Base-by-base conservation (phyloP, 2,797 vertebrate species). In the Telmatherina bonti region DNA sequence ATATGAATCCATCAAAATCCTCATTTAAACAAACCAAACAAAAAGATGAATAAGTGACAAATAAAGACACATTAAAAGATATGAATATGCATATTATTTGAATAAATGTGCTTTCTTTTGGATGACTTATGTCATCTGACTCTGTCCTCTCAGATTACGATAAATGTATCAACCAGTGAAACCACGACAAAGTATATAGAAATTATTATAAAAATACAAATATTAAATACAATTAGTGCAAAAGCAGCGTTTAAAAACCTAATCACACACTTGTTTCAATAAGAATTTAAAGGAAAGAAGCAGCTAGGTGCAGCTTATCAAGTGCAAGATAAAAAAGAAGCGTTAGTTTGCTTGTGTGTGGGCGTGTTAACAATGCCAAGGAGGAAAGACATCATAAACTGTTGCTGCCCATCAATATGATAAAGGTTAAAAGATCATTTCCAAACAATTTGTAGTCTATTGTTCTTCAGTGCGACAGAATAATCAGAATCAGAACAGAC, bases 1-100 rank as follows among this genome's bases (percentile, higher is more conserved):
- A 8, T 55, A 7, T 31, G 74, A 49, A 59, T 53, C 30, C 52
- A 60, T 60, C 54, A 54, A 62, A 9, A 16, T 27, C 43, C 30
- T 57, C 47, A 62, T 65, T 49, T 27, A 75, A 62, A 67, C 16
- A 36, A 73, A 54, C 47, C 15, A 62, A 58, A 64, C 20, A n/a
- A 72, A 67, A 76, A 70, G 10, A 33, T 33, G 10, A 33, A 33
- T 33, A n/a, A n/a, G n/a, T n/a, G n/a, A n/a, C n/a, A n/a, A n/a
- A n/a, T n/a, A n/a, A 33, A 33, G 31, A 33, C 31, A 33, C 10
- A 33, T 10, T 1, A 78, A 77, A 62, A 69, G 53, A 62, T 71
- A 56, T 35, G 26, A 49, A 68, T 74, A 70, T 29, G 22, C 66
- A 12, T 60, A 66, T 72, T 55, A 47, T 67, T 81, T 54, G 67